Percentiles rank a stretch among this genome's conserved stretches.
These are phyloP conservation scores for Globodera rostochiensis DNA, from an alignment of 1,140 invertebrate genomes.

Conservation along the genomic window DNA sequence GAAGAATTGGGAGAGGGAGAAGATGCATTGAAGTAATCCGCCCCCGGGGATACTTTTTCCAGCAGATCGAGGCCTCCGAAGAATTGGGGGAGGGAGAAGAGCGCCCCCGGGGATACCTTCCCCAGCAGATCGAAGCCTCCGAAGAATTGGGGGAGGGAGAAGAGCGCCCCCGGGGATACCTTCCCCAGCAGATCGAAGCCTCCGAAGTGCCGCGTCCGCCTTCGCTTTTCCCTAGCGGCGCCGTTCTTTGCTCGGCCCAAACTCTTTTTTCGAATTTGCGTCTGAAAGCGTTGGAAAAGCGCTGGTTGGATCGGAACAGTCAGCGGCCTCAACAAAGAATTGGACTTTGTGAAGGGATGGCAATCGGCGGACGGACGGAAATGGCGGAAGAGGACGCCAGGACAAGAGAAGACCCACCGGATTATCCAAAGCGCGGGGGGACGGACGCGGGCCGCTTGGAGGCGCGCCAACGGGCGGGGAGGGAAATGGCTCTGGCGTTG, in stretches of 20 bases:
- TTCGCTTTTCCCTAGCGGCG: not conserved
- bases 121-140: no score
- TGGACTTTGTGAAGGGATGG: not conserved
- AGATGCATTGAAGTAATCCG: not conserved
- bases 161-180: no score
- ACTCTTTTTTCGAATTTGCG: slow-evolving; percentile 30
- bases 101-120: not conserved
- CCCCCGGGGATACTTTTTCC: not conserved
- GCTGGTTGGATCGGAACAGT: slow-evolving; percentile 6
- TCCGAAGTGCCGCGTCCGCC: not conserved
- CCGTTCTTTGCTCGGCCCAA: slow-evolving; percentile 29
- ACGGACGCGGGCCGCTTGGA: not conserved
- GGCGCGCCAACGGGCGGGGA: not conserved
- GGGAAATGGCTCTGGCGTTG: not conserved
- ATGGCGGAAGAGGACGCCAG: not conserved
- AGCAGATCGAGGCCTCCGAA: no score
- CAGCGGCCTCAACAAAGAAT: not conserved
- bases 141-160: no score
- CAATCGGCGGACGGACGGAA: not conserved
- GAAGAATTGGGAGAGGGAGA: no score
- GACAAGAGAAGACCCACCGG: not conserved
- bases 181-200: not conserved
- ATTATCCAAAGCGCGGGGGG: not conserved
- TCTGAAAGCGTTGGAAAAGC: slow-evolving; percentile 36
- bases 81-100: not conserved